Evolutionary conservation across 1,140 invertebrate genomes (phyloP).

Genomic region (Ladona fulva): DNA sequence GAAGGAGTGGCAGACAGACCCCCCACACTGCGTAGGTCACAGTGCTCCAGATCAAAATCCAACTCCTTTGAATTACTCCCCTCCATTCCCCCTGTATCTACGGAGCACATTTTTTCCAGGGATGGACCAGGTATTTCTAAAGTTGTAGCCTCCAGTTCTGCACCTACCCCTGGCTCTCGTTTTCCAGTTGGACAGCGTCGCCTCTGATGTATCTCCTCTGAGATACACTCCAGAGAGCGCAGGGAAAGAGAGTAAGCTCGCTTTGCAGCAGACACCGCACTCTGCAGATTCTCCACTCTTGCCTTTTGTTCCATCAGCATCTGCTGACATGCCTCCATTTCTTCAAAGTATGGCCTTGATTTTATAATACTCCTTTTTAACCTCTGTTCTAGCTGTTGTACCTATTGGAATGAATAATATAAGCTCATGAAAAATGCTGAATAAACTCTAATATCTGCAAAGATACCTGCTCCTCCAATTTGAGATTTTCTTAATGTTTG

Average conservation of each 20-base stretch:
- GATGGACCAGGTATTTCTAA: neutral
- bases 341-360: constrained; percentile 68
- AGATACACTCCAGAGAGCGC: constrained; percentile 80
- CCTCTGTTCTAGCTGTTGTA: constrained; percentile 63
- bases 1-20: neutral
- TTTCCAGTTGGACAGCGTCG: neutral
- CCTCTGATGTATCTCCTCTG: constrained; percentile 84
- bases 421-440: too few relatives aligned
- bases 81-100: neutral
- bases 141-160: neutral
- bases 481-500: too few relatives aligned
- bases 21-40: neutral
- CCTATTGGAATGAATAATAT: constrained; percentile 27
- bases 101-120: neutral
- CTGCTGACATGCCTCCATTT: constrained; percentile 45
- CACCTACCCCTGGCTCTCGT: neutral
- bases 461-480: too few relatives aligned
- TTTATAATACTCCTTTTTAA: constrained; percentile 67
- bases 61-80: neutral
- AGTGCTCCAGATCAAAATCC: neutral
- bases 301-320: constrained; percentile 80
- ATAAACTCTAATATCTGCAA: too few relatives aligned
- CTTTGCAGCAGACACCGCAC: constrained; percentile 69
- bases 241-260: constrained; percentile 75
- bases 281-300: constrained; percentile 68